Percentiles rank a stretch among this genome's conserved stretches.
Evolutionary conservation across 2,888 invertebrate species (phyloP).

Genomic region (Mactromeris polynyma): DNA sequence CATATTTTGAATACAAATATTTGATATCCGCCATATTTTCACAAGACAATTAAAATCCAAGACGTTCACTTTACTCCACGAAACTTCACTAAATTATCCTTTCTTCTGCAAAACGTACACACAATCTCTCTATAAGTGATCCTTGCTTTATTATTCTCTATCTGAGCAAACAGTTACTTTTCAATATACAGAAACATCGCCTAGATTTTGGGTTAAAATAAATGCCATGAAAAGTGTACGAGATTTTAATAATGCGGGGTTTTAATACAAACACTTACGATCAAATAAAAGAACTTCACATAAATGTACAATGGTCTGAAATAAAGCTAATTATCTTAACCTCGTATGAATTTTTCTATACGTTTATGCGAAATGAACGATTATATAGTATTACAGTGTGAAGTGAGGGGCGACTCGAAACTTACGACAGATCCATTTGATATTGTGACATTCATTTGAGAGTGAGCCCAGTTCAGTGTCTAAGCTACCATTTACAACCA

Average conservation of each 20-base stretch:
- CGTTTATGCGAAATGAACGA: background rate
- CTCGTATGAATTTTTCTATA: too few relatives aligned
- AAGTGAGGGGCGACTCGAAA: background rate
- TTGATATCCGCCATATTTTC: conserved; percentile 27
- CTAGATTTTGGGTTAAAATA: background rate
- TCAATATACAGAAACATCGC: background rate
- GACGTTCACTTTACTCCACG: background rate
- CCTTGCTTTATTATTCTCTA: background rate
- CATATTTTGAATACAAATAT: conserved; percentile 43
- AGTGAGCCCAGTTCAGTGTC: too few relatives aligned
- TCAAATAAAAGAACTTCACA: background rate
- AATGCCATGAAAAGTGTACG: background rate
- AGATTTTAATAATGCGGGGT: background rate
- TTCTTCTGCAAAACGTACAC: background rate
- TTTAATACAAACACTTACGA: background rate
- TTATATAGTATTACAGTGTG: background rate
- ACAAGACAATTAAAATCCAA: background rate
- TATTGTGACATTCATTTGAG: too few relatives aligned
- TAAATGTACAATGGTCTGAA: background rate
- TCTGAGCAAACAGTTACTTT: background rate
- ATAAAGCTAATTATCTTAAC: background rate
- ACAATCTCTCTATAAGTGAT: background rate
- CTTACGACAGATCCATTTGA: too few relatives aligned
- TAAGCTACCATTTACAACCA: too few relatives aligned
- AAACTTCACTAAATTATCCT: background rate